A percentile compares a stretch with the other conserved stretches of the same genome.
phyloP scores from a whole-genome alignment of 64 coral and sea anemone genomes.

The Pocillopora verrucosa region DNA sequence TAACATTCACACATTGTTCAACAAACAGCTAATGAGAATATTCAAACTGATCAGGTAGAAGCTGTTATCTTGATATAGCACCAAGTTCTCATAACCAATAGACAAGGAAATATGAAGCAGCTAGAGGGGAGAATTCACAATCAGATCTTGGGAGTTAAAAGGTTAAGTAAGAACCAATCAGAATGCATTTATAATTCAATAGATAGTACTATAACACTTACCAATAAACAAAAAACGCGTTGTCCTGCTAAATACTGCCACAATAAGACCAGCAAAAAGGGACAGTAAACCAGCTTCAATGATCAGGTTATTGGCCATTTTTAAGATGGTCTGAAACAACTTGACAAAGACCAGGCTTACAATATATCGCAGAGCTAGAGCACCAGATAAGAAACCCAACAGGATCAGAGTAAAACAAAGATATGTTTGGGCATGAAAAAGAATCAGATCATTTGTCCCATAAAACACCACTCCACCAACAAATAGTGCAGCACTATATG shows the following conservation, averaged over 20 bases:
- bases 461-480: background rate
- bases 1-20: no score
- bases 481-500: background rate
- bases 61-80: no score
- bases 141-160: no score
- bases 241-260: conserved; percentile 26
- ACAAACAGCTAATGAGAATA: no score
- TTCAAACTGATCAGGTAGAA: no score
- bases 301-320: conserved; percentile 10
- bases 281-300: conserved; percentile 41
- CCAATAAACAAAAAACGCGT: conserved; percentile 20
- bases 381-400: conserved; percentile 5
- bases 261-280: background rate
- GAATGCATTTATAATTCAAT: no score
- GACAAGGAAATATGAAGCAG: no score
- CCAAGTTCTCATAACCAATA: no score
- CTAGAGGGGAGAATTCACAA: no score
- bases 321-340: conserved; percentile 17
- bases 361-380: background rate
- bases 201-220: background rate
- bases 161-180: no score
- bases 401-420: conserved; percentile 14
- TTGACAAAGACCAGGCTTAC: conserved; percentile 19
- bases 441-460: background rate
- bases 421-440: conserved; percentile 28